Evolutionary conservation across 2,888 invertebrate genomes (phyloP).

Genomic region (Ochropleura leucogaster): DNA sequence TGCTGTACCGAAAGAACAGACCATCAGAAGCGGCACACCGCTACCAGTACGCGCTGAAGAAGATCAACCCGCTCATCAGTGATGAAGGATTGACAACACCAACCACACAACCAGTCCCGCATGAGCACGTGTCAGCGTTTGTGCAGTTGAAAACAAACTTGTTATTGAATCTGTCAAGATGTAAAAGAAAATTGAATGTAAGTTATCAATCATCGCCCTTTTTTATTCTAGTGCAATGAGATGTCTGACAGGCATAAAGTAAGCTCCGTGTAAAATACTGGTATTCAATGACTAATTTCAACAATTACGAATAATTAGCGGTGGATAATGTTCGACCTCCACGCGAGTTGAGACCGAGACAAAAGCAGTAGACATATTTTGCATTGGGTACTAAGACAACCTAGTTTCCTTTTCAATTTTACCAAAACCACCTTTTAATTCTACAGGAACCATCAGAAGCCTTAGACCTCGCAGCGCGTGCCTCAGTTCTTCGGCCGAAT

Average conservation of each 20-base stretch:
- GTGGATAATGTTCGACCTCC: neutral
- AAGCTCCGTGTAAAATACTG: too few relatives aligned
- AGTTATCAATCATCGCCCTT: conserved; percentile 81
- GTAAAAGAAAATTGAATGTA: conserved; percentile 98
- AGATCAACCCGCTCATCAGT: conserved; percentile 92
- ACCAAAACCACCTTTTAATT: conserved; percentile 36
- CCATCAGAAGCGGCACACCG: conserved; percentile 98
- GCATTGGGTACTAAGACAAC: too few relatives aligned
- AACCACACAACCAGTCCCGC: conserved; percentile 85
- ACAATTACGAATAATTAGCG: neutral
- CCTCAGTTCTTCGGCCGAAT: conserved; percentile 95
- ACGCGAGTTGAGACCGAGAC: too few relatives aligned
- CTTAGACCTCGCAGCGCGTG: conserved; percentile 96
- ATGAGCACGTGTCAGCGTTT: conserved; percentile 94
- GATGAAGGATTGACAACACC: conserved; percentile 86
- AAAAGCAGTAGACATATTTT: too few relatives aligned
- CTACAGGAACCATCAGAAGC: conserved; percentile 95
- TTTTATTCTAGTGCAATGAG: neutral
- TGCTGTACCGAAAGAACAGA: conserved; percentile 97
- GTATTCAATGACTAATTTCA: too few relatives aligned
- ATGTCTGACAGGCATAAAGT: neutral
- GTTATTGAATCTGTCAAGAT: conserved; percentile 96
- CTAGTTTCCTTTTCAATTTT: neutral
- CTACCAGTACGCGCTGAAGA: conserved; percentile 98
- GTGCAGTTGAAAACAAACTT: conserved; percentile 97